A percentile compares a stretch with the other conserved stretches of the same genome.
phyloP scores from a whole-genome alignment of 2,888 invertebrate species.

The Cremastobaeus sp. region DNA sequence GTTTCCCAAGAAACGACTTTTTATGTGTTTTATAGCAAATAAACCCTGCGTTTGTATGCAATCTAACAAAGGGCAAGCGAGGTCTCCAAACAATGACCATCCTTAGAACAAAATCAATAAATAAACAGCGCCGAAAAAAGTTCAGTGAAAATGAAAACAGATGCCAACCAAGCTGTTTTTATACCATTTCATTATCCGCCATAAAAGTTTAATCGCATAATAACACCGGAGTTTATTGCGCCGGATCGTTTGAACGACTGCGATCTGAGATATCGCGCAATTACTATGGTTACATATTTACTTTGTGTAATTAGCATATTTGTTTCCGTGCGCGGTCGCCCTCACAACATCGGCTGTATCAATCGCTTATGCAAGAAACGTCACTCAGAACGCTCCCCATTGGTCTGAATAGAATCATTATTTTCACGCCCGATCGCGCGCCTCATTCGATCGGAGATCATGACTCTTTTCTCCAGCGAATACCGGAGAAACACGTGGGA shows the following conservation, averaged over 20 bases:
- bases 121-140: too few relatives aligned
- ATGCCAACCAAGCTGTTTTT: too few relatives aligned
- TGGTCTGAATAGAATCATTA: conserved; percentile 46
- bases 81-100: too few relatives aligned
- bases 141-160: too few relatives aligned
- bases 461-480: conserved; percentile 40
- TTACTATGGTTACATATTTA: conserved; percentile 24
- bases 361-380: conserved; percentile 52
- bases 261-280: conserved; percentile 21
- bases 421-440: conserved; percentile 57
- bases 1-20: too few relatives aligned
- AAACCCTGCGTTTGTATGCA: too few relatives aligned
- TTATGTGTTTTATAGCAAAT: too few relatives aligned
- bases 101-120: too few relatives aligned
- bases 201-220: conserved; percentile 27
- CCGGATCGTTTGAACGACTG: conserved; percentile 8
- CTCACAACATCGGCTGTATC: conserved; percentile 33
- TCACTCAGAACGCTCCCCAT: conserved; percentile 23
- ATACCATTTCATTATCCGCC: conserved; percentile 7
- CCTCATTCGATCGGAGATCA: conserved; percentile 46
- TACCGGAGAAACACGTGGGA: conserved; percentile 43
- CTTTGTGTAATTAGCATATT: conserved; percentile 45
- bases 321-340: conserved; percentile 39
- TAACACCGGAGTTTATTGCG: conserved; percentile 32
- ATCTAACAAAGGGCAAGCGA: too few relatives aligned